Evolutionary conservation across 2,797 vertebrate genomes (phyloP), one percentile per base, ranked within the genome.

Genomic region (Sciaenops ocellatus): DNA sequence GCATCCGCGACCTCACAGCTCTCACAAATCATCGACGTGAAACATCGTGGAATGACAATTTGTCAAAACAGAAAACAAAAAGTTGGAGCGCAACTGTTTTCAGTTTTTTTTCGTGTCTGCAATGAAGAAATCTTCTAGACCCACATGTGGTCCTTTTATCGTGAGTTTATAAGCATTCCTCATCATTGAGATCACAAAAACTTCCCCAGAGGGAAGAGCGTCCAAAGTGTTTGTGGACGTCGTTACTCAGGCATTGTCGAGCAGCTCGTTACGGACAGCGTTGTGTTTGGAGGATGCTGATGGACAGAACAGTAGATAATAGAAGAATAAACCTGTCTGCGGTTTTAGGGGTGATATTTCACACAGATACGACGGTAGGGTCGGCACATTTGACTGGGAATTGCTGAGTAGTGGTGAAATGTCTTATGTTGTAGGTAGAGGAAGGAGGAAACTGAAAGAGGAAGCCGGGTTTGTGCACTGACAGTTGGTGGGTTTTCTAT

Each of bases 401-500:
- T 67, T 52, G 60, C 20, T 52, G 24, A 66, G 38, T 26, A 34
- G 30, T 20, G 69, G 69, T 63, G 13, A 81, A 84, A 75, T 44
- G 50, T 57, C 10, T 52, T 42, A 28, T 64, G 16, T 64, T 76
- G 51, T 34, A 69, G 57, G 34, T 24, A 48, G 51, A 62, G 24
- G 69, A 41, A 47, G 13, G 69, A 44, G 47, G 42, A 59, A 51
- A 67, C 24, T 20, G 2, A 44, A 28, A 59, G 56, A 63, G 48
- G 55, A 70, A 76, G 50, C 22, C 20, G 59, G 5, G 26, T 60
- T 62, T 60, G 65, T 69, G 52, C 66, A 18, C 5, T 59, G 85
- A 85, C 87, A 82, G 87, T 84, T 87, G 84, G 81, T 68, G 84
- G 78, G 60, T 84, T 85, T 89, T 93, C 79, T 87, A 90, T 93